Conservation (phyloP, 2,797 vertebrate species). For the Philypnodon macrostomus region DNA sequence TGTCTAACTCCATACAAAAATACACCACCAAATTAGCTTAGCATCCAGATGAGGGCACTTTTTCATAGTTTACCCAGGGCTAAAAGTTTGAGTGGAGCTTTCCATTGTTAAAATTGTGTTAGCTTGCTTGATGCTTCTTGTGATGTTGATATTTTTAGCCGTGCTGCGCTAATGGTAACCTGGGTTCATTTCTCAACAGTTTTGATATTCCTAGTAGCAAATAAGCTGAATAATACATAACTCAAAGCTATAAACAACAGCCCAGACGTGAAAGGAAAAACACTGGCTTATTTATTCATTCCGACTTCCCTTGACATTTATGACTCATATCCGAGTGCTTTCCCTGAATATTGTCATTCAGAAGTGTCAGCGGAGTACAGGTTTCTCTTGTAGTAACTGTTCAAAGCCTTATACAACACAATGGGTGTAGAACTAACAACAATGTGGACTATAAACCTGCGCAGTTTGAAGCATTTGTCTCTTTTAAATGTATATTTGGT, state of each 20-base stretch:
- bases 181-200: slow-evolving; percentile 20
- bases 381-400: slow-evolving; percentile 5
- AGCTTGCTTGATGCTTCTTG: not conserved
- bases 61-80: slow-evolving; percentile 1
- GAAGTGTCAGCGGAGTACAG: not conserved
- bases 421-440: too few species aligned
- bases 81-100: not conserved
- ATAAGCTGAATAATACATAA: slow-evolving; percentile 34
- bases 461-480: too few species aligned
- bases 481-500: too few species aligned
- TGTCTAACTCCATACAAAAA: not conserved
- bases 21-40: not conserved
- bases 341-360: slow-evolving; percentile 11
- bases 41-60: slow-evolving; percentile 4
- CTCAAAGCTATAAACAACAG: slow-evolving; percentile 16
- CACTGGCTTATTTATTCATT: slow-evolving; percentile 37
- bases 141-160: slow-evolving; percentile 6
- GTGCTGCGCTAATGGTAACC: not conserved
- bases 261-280: slow-evolving; percentile 21
- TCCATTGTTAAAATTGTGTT: slow-evolving; percentile 2
- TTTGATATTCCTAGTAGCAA: slow-evolving; percentile 13
- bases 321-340: slow-evolving; percentile 18
- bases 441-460: too few species aligned
- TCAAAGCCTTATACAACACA: too few species aligned
- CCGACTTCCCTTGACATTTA: slow-evolving; percentile 15